These are phyloP conservation scores for Progne subis DNA, from an alignment of 2,113 vertebrate species.

Conservation along the genomic window DNA sequence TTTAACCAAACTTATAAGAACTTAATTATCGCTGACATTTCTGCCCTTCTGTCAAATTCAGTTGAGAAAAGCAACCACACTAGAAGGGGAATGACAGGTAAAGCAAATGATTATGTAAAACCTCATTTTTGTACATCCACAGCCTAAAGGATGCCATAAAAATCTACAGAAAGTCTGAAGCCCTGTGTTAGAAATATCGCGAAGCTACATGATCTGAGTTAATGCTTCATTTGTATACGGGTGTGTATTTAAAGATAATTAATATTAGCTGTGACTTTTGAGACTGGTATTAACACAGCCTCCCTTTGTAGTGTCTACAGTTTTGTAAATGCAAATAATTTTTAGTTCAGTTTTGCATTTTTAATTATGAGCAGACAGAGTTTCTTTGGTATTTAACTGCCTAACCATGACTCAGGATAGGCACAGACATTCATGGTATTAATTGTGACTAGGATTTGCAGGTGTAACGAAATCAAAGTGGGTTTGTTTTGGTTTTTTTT, in stretches of 20 bases:
- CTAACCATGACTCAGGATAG: constrained; percentile 29
- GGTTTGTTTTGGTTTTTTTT: not conserved
- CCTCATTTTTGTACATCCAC: not conserved
- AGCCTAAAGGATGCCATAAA: not conserved
- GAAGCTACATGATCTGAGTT: not conserved
- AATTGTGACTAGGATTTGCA: constrained; percentile 5
- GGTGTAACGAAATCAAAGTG: constrained; percentile 1
- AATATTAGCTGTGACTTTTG: constrained; percentile 55
- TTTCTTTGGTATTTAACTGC: constrained; percentile 33
- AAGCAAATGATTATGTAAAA: not conserved
- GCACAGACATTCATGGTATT: not conserved
- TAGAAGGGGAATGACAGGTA: not conserved
- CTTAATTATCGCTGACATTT: not conserved
- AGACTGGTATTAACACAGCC: constrained; percentile 41
- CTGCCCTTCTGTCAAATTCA: not conserved
- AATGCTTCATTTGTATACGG: not conserved
- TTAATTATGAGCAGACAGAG: constrained; percentile 27
- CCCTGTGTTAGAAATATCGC: not conserved
- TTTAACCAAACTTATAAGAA: constrained; percentile 8
- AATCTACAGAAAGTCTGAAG: not conserved
- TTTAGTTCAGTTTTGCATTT: constrained; percentile 36
- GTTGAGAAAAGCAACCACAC: not conserved
- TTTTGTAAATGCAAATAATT: constrained; percentile 46
- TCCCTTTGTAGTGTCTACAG: constrained; percentile 50
- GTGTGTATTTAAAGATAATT: constrained; percentile 61